A percentile compares a stretch with the other conserved stretches of the same genome.
Conservation (phyloP, 2,113 vertebrate genomes). For the Odocoileus hemionus region DNA sequence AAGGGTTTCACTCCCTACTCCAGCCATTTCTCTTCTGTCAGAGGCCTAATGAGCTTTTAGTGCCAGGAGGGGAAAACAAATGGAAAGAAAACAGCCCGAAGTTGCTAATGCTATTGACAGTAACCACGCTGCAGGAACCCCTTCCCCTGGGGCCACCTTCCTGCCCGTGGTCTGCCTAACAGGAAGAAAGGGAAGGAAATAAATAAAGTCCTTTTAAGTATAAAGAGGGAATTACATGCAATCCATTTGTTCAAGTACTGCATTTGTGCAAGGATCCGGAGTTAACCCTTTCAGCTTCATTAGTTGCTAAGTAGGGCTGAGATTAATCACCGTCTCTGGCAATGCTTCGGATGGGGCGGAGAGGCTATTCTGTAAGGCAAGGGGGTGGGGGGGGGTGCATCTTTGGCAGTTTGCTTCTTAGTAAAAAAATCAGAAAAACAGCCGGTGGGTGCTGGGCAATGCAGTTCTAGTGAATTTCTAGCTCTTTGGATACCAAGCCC, state of each 20-base stretch:
- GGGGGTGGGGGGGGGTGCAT: accelerated
- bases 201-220: neutral
- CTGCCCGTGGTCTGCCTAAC: neutral
- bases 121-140: neutral
- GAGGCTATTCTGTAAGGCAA: neutral
- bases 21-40: constrained; percentile 53
- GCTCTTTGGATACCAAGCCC: neutral
- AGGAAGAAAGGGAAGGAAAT: neutral
- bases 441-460: neutral
- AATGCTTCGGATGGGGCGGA: neutral
- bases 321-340: neutral
- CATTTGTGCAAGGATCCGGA: neutral
- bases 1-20: neutral
- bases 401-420: neutral
- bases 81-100: constrained; percentile 42
- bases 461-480: neutral
- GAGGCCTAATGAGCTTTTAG: constrained; percentile 63
- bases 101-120: neutral
- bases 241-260: neutral
- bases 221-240: neutral
- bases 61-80: constrained; percentile 52
- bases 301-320: constrained; percentile 14
- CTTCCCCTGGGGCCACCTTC: neutral
- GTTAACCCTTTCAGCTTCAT: constrained; percentile 55
- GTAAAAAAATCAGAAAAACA: neutral